Percentiles rank a stretch among this genome's conserved stretches.
Evolutionary conservation across 2,113 vertebrate genomes (phyloP).

Genomic region (Melanocharis versteri): DNA sequence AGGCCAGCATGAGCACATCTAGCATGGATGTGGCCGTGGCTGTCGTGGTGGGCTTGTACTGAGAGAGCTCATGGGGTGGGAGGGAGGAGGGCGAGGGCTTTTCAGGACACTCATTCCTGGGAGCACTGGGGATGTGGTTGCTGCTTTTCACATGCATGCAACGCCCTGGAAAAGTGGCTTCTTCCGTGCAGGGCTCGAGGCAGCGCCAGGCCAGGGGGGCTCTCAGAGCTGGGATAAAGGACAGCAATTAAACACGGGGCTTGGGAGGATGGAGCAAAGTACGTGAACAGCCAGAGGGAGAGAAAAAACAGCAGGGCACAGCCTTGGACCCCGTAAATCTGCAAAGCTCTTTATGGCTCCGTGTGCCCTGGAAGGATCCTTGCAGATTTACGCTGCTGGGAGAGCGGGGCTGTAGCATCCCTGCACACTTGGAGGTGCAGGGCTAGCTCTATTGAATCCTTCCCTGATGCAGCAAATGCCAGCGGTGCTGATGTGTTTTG

Average conservation of each 20-base stretch:
- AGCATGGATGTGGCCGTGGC: fast-evolving
- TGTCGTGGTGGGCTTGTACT: fast-evolving
- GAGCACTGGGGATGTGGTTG: fast-evolving
- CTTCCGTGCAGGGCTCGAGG: background rate
- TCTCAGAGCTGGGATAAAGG: background rate
- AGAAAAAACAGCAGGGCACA: background rate
- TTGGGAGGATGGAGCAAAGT: background rate
- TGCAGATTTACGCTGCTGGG: background rate
- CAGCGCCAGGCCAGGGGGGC: fast-evolving
- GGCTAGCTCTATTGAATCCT: background rate
- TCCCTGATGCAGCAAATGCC: background rate
- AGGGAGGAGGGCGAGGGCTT: background rate
- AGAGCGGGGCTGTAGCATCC: background rate
- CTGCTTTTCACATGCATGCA: background rate
- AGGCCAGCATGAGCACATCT: fast-evolving
- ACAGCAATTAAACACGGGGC: background rate
- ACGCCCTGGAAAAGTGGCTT: background rate
- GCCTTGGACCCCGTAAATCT: background rate
- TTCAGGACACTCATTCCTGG: background rate
- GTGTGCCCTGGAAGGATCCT: background rate
- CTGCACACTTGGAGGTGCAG: fast-evolving
- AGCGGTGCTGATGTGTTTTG: background rate
- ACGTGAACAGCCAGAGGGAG: background rate
- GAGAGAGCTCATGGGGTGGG: background rate
- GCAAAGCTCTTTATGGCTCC: background rate